A percentile compares a stretch with the other conserved stretches of the same genome.
These are phyloP conservation scores for Scalopus aquaticus DNA, from an alignment of 2,113 vertebrate species.

Conservation along the genomic window DNA sequence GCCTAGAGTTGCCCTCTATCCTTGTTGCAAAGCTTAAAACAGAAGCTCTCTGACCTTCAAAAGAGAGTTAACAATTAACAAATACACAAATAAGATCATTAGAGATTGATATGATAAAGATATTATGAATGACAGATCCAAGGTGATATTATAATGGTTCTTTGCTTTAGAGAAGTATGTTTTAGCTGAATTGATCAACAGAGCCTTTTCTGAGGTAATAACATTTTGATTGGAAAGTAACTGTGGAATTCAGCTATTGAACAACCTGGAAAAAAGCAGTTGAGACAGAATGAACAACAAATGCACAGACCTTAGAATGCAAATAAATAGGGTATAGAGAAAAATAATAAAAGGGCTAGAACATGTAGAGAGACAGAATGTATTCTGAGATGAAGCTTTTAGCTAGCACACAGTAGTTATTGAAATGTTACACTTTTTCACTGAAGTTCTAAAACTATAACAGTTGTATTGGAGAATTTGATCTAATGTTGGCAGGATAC, in stretches of 20 bases:
- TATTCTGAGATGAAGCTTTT: not conserved
- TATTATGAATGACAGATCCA: not conserved
- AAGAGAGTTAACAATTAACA: not conserved
- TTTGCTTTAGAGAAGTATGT: not conserved
- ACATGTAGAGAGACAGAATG: not conserved
- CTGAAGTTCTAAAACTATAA: constrained; percentile 44
- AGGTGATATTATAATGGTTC: not conserved
- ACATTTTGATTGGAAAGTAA: not conserved
- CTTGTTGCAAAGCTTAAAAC: not conserved
- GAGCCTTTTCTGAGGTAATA: not conserved
- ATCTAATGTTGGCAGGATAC: constrained; percentile 28
- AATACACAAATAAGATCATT: not conserved
- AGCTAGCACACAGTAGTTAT: not conserved
- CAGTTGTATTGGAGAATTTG: constrained; percentile 16
- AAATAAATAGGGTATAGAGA: not conserved
- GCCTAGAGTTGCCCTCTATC: not conserved
- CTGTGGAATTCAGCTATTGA: not conserved
- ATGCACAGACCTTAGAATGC: not conserved
- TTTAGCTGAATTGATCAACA: not conserved
- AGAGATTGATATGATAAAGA: not conserved
- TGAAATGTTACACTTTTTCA: not conserved
- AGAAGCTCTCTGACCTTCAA: not conserved
- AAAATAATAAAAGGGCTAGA: not conserved
- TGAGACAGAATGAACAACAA: not conserved
- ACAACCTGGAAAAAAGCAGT: not conserved